These are phyloP conservation scores for Drosophila fungiperda DNA, from an alignment of 2,888 invertebrate species.

Conservation along the genomic window DNA sequence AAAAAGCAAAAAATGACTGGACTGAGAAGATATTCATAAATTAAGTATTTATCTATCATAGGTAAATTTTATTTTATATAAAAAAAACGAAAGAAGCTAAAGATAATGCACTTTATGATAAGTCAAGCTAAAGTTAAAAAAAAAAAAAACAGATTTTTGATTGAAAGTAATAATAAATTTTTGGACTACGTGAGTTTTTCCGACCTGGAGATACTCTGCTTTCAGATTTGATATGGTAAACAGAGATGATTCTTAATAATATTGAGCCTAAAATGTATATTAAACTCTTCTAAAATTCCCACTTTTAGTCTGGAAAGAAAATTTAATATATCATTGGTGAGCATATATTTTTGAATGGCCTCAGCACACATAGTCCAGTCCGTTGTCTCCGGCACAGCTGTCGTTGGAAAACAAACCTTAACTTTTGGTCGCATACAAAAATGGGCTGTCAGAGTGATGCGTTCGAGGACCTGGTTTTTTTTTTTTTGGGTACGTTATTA, in stretches of 20 bases:
- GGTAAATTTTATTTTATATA: not conserved
- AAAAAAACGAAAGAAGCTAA: not conserved
- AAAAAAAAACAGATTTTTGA: not conserved
- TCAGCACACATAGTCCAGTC: conserved; percentile 9
- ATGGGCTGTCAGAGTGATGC: conserved; percentile 50
- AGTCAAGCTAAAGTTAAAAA: not conserved
- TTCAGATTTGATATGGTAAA: no score
- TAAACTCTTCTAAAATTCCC: not conserved
- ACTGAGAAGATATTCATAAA: not conserved
- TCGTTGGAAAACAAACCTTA: conserved; percentile 78
- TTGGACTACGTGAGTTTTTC: not conserved
- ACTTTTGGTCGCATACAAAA: conserved; percentile 60
- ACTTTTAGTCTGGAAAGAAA: conserved; percentile 28
- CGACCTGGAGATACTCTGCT: not conserved
- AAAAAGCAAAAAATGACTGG: conserved; percentile 1
- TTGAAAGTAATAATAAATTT: not conserved
- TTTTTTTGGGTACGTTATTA: conserved; percentile 70
- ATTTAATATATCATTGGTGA: conserved; percentile 63
- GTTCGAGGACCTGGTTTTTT: conserved; percentile 3
- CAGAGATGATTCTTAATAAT: not conserved
- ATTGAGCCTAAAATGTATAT: not conserved
- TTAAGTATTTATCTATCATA: not conserved
- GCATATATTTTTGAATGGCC: conserved; percentile 39
- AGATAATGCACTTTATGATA: not conserved
- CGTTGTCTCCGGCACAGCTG: conserved; percentile 70